A percentile compares a stretch with the other conserved stretches of the same genome.
Evolutionary conservation across 2,113 vertebrate genomes (phyloP).

Genomic region (Excalfactoria chinensis): DNA sequence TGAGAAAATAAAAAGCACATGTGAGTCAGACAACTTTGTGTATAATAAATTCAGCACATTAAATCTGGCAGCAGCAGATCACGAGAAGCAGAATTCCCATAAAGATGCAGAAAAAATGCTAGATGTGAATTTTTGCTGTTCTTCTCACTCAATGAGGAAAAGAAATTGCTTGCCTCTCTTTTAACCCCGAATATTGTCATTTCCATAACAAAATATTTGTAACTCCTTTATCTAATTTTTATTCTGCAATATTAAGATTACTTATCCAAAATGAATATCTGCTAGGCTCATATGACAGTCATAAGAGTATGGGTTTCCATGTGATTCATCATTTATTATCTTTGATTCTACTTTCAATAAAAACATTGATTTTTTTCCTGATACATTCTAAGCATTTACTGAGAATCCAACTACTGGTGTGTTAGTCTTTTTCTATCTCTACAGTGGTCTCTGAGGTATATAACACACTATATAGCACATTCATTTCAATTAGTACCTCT

Average conservation of each 20-base stretch:
- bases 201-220: slow-evolving; percentile 67
- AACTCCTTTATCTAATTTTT: slow-evolving; percentile 47
- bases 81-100: slow-evolving; percentile 66
- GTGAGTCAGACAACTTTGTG: slow-evolving; percentile 14
- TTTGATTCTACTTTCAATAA: slow-evolving; percentile 20
- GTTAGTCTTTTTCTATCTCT: not conserved
- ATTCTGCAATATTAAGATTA: slow-evolving; percentile 50
- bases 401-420: not conserved
- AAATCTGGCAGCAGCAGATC: slow-evolving; percentile 59
- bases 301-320: slow-evolving; percentile 16
- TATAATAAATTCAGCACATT: slow-evolving; percentile 69
- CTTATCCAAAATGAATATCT: slow-evolving; percentile 55
- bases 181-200: slow-evolving; percentile 64
- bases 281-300: slow-evolving; percentile 23
- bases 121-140: slow-evolving; percentile 61
- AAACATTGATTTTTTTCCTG: slow-evolving; percentile 48
- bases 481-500: not conserved
- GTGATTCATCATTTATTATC: slow-evolving; percentile 11
- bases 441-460: not conserved
- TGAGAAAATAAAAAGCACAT: slow-evolving; percentile 23
- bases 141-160: slow-evolving; percentile 54
- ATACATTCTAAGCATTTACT: slow-evolving; percentile 15
- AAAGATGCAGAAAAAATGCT: slow-evolving; percentile 60
- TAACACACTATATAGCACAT: not conserved
- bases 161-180: not conserved